phyloP scores from a whole-genome alignment of 2,888 invertebrate species.

The Brassicogethes aeneus region DNA sequence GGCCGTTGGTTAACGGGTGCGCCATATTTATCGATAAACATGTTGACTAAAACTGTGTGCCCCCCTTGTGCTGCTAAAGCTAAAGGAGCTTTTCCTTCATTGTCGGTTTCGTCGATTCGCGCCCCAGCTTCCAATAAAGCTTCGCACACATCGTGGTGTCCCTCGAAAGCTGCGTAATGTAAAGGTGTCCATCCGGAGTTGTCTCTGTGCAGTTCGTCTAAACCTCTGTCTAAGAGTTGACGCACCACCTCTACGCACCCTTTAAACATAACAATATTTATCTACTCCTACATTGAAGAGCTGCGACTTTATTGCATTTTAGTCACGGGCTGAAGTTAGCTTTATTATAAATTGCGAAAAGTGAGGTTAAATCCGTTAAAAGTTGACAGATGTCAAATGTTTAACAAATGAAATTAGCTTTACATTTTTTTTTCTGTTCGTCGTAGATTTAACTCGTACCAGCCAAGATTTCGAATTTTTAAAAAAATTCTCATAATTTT shows the following conservation, averaged over 20 bases:
- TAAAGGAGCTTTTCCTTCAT: constrained; percentile 81
- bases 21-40: constrained; percentile 63
- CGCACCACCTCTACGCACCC: constrained; percentile 81
- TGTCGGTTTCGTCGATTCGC: constrained; percentile 80
- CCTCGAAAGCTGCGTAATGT: constrained; percentile 93
- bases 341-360: too few species aligned
- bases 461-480: too few species aligned
- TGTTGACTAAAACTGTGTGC: constrained; percentile 58
- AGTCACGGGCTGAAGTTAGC: too few species aligned
- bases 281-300: too few species aligned
- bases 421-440: too few species aligned
- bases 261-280: constrained; percentile 26
- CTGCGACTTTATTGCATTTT: too few species aligned
- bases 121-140: constrained; percentile 80
- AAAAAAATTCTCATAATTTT: too few species aligned
- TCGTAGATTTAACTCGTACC: too few species aligned
- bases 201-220: constrained; percentile 82
- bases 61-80: constrained; percentile 88
- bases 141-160: constrained; percentile 75
- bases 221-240: constrained; percentile 76
- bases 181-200: constrained; percentile 96
- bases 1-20: constrained; percentile 78
- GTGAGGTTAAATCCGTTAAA: too few species aligned
- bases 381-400: too few species aligned
- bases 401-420: too few species aligned